A percentile compares a stretch with the other conserved stretches of the same genome.
These are phyloP conservation scores for Ceuthmochares aereus DNA, from an alignment of 2,113 vertebrate genomes.

Conservation along the genomic window DNA sequence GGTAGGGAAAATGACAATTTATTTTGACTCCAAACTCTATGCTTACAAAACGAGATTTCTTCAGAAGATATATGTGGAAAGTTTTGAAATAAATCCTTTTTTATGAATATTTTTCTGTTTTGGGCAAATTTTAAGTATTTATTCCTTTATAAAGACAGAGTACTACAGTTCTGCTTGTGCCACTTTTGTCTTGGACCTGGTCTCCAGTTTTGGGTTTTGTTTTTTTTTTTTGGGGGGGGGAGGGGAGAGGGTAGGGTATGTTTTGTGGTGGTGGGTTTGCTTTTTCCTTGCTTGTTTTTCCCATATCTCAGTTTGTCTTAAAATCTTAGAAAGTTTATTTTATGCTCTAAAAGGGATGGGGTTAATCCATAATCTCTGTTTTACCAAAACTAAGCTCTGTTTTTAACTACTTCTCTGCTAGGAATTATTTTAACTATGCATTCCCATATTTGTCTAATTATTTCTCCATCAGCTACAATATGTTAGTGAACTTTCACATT, in stretches of 20 bases:
- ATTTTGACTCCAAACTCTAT: not conserved
- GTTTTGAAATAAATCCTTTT: not conserved
- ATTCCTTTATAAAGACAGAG: not conserved
- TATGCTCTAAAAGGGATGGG: not conserved
- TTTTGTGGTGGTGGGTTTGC: too few species aligned
- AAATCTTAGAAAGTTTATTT: not conserved
- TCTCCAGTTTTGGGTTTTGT: not conserved
- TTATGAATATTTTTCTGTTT: not conserved
- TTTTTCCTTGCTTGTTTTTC: too few species aligned
- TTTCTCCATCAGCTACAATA: not conserved
- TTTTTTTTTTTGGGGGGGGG: too few species aligned
- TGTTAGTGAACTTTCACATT: not conserved
- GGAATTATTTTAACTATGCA: not conserved
- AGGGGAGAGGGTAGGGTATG: too few species aligned
- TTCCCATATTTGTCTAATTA: not conserved
- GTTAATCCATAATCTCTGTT: not conserved
- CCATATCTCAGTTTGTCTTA: not conserved
- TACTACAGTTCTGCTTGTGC: not conserved
- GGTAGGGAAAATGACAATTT: not conserved
- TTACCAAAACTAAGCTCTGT: not conserved
- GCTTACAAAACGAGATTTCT: not conserved
- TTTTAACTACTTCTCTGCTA: not conserved
- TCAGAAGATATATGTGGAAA: not conserved
- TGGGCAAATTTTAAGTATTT: not conserved
- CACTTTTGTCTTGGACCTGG: not conserved